These are phyloP conservation scores for Pangasius mekongensis DNA, from an alignment of 2,797 vertebrate species.

Conservation along the genomic window DNA sequence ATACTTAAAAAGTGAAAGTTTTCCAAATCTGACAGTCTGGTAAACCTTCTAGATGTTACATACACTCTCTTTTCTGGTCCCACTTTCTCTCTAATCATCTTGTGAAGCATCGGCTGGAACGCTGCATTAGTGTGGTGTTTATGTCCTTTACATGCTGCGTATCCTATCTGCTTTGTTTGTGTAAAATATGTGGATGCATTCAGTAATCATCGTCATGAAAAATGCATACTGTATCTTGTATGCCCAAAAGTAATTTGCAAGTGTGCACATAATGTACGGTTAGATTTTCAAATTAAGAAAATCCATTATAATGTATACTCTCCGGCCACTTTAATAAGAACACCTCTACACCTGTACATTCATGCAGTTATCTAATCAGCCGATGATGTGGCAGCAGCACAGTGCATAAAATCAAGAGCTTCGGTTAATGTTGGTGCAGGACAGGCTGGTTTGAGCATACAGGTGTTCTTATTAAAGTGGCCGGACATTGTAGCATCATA, in stretches of 20 bases:
- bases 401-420: too few species aligned
- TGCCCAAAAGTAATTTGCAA: background rate
- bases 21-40: background rate
- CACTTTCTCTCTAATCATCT: background rate
- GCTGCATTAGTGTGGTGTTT: background rate
- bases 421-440: background rate
- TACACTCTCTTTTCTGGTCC: too few species aligned
- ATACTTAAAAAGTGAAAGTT: background rate
- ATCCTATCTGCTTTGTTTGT: too few species aligned
- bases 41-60: background rate
- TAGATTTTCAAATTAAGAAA: background rate
- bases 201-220: background rate
- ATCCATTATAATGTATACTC: background rate
- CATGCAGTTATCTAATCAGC: background rate
- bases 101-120: background rate
- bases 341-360: background rate
- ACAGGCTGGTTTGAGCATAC: background rate
- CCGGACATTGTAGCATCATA: background rate
- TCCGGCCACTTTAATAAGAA: background rate
- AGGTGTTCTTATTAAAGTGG: background rate
- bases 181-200: background rate
- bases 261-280: conserved; percentile 8
- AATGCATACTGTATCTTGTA: background rate
- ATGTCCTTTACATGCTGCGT: background rate
- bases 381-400: background rate